Evolutionary conservation across 2,797 vertebrate species (phyloP), one percentile per base, ranked within the genome.

Genomic region (Austrolebias charrua): DNA sequence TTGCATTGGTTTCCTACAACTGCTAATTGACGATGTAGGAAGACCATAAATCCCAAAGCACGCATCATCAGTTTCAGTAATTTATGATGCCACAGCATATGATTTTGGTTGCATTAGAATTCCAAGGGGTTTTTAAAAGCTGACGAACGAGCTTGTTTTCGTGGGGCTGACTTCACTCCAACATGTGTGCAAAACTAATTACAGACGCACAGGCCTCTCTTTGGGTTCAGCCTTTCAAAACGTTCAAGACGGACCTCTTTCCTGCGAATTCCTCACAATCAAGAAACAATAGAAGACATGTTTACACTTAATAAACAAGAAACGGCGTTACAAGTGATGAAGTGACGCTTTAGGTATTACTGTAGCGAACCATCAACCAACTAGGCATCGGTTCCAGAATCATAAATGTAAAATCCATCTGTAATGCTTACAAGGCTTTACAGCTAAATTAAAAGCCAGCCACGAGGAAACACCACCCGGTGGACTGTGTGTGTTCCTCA

Each of bases 121-220:
- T 68, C 28, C 60, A 43, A 29, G 5, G 44, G 14, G 45, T 60
- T 73, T n/a, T 71, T 51, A 60, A 62, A 73, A 73, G 57, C 44
- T 78, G 60, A 79, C 63, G 70, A 60, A 47, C 31, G 3, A 38
- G 9, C 48, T 79, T 76, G 58, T 73, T 72, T 78, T 71, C 82
- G 63, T 66, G 73, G 24, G 71, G 50, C 66, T 64, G 48, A 71
- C 67, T 72, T 79, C 49, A 71, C 28, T 40, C 49, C 12, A 51
- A n/a, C 60, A 54, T 76, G 76, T 76, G 76, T 75, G 71, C 52
- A 57, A 70, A 55, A 66, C n/a, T 54, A 78, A 75, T 79, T 71
- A 71, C 18, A 62, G 11, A 72, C 55, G 55, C 38, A 50, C 35
- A 63, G 75, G 62, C 28, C 8, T 43, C 20, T 67, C 29, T 28